These are phyloP conservation scores for Lamellibrachia columna DNA, from an alignment of 2,888 invertebrate species.

Conservation along the genomic window DNA sequence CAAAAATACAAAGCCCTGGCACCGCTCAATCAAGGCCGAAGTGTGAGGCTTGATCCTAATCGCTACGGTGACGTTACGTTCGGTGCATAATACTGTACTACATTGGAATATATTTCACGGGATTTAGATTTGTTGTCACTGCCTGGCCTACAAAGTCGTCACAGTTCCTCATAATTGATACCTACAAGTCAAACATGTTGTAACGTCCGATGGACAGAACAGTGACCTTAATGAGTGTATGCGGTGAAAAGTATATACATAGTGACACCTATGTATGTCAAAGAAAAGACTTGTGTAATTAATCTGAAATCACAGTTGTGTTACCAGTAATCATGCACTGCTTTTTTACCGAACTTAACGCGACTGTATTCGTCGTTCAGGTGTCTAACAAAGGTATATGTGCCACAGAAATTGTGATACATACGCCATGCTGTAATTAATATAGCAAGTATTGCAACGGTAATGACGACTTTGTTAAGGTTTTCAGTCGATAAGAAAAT, in stretches of 20 bases:
- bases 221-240: not conserved
- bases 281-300: too few relatives aligned
- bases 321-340: too few relatives aligned
- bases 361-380: too few relatives aligned
- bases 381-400: too few relatives aligned
- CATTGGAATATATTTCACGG: not conserved
- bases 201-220: not conserved
- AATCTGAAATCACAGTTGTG: not conserved
- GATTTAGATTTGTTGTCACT: not conserved
- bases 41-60: not conserved
- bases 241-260: not conserved
- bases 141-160: not conserved
- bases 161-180: not conserved
- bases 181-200: not conserved
- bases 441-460: too few relatives aligned
- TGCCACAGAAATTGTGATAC: too few relatives aligned
- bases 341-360: too few relatives aligned
- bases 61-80: not conserved
- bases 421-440: too few relatives aligned
- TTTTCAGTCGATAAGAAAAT: too few relatives aligned
- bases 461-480: too few relatives aligned
- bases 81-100: not conserved
- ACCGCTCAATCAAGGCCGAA: not conserved
- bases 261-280: not conserved
- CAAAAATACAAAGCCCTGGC: not conserved